A percentile compares a stretch with the other conserved stretches of the same genome.
Conservation (phyloP, 2,113 vertebrate genomes). For the Anoura caudifer region DNA sequence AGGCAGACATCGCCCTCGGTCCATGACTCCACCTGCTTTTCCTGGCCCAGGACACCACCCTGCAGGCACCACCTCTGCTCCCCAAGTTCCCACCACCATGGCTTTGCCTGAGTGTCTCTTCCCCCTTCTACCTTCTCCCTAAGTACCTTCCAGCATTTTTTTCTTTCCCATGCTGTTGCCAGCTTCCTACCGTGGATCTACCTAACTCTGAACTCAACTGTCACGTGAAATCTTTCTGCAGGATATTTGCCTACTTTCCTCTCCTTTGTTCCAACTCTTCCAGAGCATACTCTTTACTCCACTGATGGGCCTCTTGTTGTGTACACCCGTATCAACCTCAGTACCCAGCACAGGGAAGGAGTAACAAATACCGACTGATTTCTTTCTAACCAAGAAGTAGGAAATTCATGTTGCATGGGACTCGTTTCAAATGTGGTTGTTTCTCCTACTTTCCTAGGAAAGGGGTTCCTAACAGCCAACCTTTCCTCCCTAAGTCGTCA, state of each 20-base stretch:
- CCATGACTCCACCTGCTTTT: not conserved
- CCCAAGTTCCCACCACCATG: not conserved
- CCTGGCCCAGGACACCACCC: not conserved
- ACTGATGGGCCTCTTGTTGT: not conserved
- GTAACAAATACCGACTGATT: not conserved
- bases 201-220: not conserved
- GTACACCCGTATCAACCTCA: accelerated
- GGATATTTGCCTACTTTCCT: not conserved
- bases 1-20: not conserved
- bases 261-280: not conserved
- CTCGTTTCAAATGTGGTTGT: not conserved
- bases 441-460: not conserved
- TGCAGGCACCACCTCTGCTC: not conserved
- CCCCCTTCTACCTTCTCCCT: not conserved
- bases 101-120: not conserved
- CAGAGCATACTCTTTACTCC: not conserved
- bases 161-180: not conserved
- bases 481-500: not conserved
- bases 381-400: not conserved
- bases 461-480: not conserved
- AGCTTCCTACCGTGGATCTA: not conserved
- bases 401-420: not conserved
- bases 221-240: not conserved
- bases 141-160: not conserved
- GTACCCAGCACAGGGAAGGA: not conserved